Evolutionary conservation across 2,113 vertebrate genomes (phyloP).

Genomic region (Oncorhynchus nerka): DNA sequence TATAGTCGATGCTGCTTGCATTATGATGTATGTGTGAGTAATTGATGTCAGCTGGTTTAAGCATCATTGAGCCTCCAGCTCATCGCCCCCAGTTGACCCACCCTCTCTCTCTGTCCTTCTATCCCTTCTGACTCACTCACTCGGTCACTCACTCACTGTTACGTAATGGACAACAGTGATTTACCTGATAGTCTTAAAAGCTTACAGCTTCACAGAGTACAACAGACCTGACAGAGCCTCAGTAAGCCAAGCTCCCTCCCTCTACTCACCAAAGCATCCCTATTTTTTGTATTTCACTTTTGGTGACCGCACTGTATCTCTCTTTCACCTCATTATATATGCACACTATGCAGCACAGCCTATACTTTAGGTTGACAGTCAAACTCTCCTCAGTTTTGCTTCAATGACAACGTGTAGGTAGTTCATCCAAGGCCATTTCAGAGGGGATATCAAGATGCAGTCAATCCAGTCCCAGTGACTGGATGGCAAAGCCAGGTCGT

Average conservation of each 20-base stretch:
- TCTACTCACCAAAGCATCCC: neutral
- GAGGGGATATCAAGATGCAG: neutral
- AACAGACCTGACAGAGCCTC: conserved; percentile 33
- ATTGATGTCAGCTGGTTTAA: neutral
- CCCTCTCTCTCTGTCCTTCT: neutral
- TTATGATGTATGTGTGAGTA: too few species aligned
- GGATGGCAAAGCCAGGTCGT: too few species aligned
- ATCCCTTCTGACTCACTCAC: neutral
- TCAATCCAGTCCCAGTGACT: neutral
- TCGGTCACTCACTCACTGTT: neutral
- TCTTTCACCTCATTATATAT: too few species aligned
- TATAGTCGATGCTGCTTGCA: too few species aligned
- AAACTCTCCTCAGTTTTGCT: too few species aligned
- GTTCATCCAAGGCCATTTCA: too few species aligned
- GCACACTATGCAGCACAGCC: too few species aligned
- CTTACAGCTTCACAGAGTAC: conserved; percentile 40
- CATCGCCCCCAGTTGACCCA: neutral
- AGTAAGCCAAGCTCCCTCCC: conserved; percentile 31
- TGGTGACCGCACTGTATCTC: too few species aligned
- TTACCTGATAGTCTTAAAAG: conserved; percentile 54
- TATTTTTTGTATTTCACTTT: neutral
- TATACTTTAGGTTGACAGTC: too few species aligned
- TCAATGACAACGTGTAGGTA: too few species aligned
- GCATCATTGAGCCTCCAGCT: neutral
- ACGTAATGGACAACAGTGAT: conserved; percentile 42